Evolutionary conservation across 2,888 invertebrate genomes (phyloP).

Genomic region (Nephrotoma appendiculata): DNA sequence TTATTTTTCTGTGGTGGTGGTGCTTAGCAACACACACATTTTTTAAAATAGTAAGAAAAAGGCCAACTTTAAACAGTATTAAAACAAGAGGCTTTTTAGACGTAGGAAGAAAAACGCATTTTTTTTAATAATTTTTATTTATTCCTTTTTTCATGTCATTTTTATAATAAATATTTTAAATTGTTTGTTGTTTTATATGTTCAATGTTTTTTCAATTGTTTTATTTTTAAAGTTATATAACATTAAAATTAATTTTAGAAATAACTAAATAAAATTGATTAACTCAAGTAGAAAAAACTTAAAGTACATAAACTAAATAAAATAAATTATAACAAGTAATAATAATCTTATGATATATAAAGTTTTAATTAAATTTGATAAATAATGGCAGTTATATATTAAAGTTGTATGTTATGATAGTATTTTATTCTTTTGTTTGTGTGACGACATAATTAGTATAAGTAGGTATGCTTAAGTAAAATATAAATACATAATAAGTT

Average conservation of each 20-base stretch:
- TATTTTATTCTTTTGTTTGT: background rate
- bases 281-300: background rate
- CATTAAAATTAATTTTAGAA: background rate
- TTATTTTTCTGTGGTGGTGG: too few species aligned
- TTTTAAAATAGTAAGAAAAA: too few species aligned
- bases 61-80: too few species aligned
- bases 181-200: background rate
- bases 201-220: background rate
- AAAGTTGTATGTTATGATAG: background rate
- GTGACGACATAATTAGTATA: background rate
- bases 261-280: background rate
- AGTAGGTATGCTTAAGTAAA: too few species aligned
- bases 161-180: background rate
- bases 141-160: background rate
- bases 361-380: background rate
- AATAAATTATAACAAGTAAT: background rate
- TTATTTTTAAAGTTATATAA: background rate
- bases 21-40: too few species aligned
- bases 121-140: background rate
- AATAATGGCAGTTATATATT: background rate
- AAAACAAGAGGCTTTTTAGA: too few species aligned
- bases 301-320: background rate
- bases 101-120: too few species aligned
- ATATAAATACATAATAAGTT: background rate
- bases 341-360: background rate